Evolutionary conservation across 2,113 vertebrate genomes (phyloP), one percentile per base, ranked within the genome.

Genomic region (Phyllostomus discolor): DNA sequence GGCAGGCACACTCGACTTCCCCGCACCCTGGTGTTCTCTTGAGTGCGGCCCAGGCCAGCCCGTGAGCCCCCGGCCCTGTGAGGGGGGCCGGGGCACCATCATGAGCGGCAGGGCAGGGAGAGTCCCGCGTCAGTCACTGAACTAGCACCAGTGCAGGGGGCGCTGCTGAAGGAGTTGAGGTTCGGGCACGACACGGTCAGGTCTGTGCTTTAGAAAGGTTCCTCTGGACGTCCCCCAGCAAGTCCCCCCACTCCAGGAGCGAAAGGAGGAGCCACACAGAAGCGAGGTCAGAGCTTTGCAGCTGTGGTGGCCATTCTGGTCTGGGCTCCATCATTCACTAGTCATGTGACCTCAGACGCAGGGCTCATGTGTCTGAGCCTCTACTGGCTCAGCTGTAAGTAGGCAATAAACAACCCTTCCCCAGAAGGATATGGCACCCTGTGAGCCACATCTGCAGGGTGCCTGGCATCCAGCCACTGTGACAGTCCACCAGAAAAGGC

Each of bases 271-370:
- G 75, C 67, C 33, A 0, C 5, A 5, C 43, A 54, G 83, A 83
- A 57, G 69, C 0, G 2, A 26, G 81, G 43, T 43, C 46, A 12
- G 69, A 78, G n/a, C 43, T 6, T 15, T 17, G 67, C 52, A 69
- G 66, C 46, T 54, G 24, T 64, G 35, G 24, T 3, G 7, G 48
- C 12, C 24, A 9, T 73, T 28, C 82, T 24, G 3, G 22, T 22
- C n/a, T 33, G 6, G 33, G 26, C 15, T 12, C 33, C 28, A 0
- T 31, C 43, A 1, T 22, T 54, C 0, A 0, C n/a, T 22, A n/a
- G 41, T 41, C 2, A 10, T 17, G 15, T 19, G 50, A 50, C 79
- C 52, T 70, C 52, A 33, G 70, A 50, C n/a, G 10, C 1, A 3
- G 2, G 46, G 57, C 57, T 50, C 28, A 9, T 3, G 3, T 14